These are phyloP conservation scores for Xenopus tropicalis DNA, from an alignment of 2,113 vertebrate genomes.

Conservation along the genomic window DNA sequence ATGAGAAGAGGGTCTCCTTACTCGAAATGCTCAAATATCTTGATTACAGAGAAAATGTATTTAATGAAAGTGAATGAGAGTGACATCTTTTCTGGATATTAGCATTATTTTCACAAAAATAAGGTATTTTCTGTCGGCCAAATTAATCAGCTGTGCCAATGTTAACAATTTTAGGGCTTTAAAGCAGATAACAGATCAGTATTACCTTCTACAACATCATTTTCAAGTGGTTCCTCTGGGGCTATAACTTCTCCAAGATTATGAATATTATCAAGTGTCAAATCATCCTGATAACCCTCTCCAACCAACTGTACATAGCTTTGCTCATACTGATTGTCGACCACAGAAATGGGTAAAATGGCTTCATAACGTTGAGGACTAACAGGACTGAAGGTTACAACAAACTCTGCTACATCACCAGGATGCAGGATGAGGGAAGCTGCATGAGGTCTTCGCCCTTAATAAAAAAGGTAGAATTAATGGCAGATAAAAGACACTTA, in stretches of 20 bases:
- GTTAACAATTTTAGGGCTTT: too few species aligned
- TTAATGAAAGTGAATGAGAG: too few species aligned
- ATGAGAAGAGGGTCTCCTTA: too few species aligned
- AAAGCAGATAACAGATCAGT: too few species aligned
- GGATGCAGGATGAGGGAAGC: conserved; percentile 59
- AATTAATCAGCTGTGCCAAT: too few species aligned
- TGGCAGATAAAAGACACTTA: background rate
- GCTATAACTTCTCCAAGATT: conserved; percentile 28
- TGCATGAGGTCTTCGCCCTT: conserved; percentile 64
- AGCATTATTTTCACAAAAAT: too few species aligned
- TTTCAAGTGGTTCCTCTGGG: conserved; percentile 26
- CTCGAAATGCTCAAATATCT: too few species aligned
- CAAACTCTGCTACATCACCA: conserved; percentile 63
- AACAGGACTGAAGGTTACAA: conserved; percentile 70
- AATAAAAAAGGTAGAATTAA: background rate
- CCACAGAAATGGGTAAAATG: conserved; percentile 64
- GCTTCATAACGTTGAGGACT: conserved; percentile 58
- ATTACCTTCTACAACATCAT: conserved; percentile 62
- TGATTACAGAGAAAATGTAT: too few species aligned
- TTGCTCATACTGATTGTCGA: conserved; percentile 69
- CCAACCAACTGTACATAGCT: conserved; percentile 67
- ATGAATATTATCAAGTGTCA: conserved; percentile 75
- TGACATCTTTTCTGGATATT: too few species aligned
- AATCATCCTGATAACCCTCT: conserved; percentile 73
- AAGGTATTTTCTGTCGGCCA: too few species aligned